Base-by-base conservation (phyloP, 2,888 invertebrate genomes). In the Perithous albicinctus region DNA sequence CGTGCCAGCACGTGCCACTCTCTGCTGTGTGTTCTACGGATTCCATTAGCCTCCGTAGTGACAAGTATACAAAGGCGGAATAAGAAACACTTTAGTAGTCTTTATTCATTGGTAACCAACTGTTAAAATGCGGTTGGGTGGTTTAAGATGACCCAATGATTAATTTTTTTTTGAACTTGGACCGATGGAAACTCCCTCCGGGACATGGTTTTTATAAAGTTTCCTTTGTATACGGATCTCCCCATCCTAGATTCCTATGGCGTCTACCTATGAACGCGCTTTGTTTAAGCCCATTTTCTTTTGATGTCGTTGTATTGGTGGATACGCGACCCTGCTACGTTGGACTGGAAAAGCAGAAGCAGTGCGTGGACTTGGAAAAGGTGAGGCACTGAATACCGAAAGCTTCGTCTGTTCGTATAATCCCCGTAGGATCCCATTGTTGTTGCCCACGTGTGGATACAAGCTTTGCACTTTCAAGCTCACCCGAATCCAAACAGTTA, bases 381-480 rank as follows among this genome's bases (percentile, higher is more conserved):
- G n/a, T n/a, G n/a, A n/a, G n/a, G n/a, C n/a, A n/a, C 56, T 54
- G 66, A 38, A 82, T 80, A 85, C 80, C 80, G 83, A 85, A 82
- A 83, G 78, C 67, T 83, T 86, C 85, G 87, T 87, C 83, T 89
- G 85, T 83, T 88, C 86, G 85, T 91, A n/a, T n/a, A 91, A 91
- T 91, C 91, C 90, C 85, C 82, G 80, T 84, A 86, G 88, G 87
- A 89, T 91, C 86, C 89, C 85, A 88, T 90, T 91, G 90, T 91
- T 91, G 91, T 89, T 90, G 87, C 88, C 83, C 90, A 87, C 89
- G 90, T 87, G 90, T 89, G 91, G 88, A 88, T 89, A 78, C 86
- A 85, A 90, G 91, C 91, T 91, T 91, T 90, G 88, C 88, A 89
- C 87, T 89, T 89, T 88, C 88, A 84, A 86, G 83, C 80, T 81